Conservation (phyloP, 1,140 invertebrate genomes). For the Physella acuta region DNA sequence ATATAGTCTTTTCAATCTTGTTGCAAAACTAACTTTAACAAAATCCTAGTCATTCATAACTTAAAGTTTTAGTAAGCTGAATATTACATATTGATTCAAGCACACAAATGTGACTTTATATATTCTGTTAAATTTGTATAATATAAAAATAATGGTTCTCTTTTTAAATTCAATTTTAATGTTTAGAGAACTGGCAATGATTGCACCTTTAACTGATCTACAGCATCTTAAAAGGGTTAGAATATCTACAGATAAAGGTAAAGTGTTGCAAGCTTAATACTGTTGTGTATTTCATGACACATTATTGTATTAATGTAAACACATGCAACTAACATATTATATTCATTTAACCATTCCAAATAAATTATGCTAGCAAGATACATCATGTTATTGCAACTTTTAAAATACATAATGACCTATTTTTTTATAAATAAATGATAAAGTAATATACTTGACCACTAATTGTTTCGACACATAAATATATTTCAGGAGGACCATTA, state of each 20-base stretch:
- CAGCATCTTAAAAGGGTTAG: conserved; percentile 22
- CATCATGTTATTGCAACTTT: not conserved
- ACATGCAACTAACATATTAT: not conserved
- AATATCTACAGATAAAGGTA: conserved; percentile 12
- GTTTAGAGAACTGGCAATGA: conserved; percentile 1
- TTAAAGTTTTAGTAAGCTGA: no score
- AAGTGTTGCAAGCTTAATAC: no score
- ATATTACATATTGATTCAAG: no score
- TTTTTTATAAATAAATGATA: not conserved
- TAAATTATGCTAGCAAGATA: not conserved
- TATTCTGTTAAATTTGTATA: no score
- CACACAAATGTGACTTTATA: no score
- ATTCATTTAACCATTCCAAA: not conserved
- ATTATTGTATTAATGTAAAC: not conserved
- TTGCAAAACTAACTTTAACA: not conserved
- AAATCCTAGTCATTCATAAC: no score
- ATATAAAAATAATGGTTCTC: not conserved
- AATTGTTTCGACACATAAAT: not conserved
- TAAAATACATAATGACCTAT: not conserved
- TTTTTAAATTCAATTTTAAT: no score
- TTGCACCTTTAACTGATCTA: conserved; percentile 10
- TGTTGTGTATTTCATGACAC: no score
- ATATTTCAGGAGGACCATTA: conserved; percentile 8
- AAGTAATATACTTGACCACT: not conserved
- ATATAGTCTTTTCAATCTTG: not conserved